Evolutionary conservation across 2,888 invertebrate genomes (phyloP).

Genomic region (Cylindroiulus punctatus): DNA sequence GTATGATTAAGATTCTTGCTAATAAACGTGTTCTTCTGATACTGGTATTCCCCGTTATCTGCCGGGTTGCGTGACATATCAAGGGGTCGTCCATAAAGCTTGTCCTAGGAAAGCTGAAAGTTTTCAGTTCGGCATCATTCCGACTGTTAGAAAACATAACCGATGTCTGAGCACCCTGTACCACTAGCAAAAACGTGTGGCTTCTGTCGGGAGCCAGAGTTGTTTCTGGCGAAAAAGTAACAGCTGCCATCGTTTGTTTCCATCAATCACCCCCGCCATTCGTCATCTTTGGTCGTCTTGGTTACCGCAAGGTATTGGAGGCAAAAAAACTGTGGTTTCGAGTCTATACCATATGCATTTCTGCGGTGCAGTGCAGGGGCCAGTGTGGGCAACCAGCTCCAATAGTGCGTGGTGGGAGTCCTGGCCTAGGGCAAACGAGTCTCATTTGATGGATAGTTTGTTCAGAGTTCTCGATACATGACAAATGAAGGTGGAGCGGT

Average conservation of each 20-base stretch:
- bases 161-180: not conserved
- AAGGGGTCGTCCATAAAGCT: too few relatives aligned
- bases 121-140: too few relatives aligned
- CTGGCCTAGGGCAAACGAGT: constrained; percentile 34
- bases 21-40: too few relatives aligned
- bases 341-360: not conserved
- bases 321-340: not conserved
- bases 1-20: too few relatives aligned
- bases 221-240: constrained; percentile 27
- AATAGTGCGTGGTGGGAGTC: constrained; percentile 28
- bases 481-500: constrained; percentile 23
- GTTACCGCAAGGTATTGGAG: constrained; percentile 7
- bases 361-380: not conserved
- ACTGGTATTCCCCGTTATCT: too few relatives aligned
- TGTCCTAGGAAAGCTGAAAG: too few relatives aligned
- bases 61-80: too few relatives aligned
- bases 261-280: constrained; percentile 42
- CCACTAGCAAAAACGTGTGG: not conserved
- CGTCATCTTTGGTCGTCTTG: constrained; percentile 34
- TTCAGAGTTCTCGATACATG: not conserved
- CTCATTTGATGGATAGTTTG: constrained; percentile 15
- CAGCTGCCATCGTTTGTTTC: constrained; percentile 42
- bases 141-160: too few relatives aligned
- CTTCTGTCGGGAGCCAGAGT: not conserved
- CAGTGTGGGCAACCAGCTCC: constrained; percentile 9